phyloP scores from a whole-genome alignment of 2,888 invertebrate species.

The Adineta ricciae region DNA sequence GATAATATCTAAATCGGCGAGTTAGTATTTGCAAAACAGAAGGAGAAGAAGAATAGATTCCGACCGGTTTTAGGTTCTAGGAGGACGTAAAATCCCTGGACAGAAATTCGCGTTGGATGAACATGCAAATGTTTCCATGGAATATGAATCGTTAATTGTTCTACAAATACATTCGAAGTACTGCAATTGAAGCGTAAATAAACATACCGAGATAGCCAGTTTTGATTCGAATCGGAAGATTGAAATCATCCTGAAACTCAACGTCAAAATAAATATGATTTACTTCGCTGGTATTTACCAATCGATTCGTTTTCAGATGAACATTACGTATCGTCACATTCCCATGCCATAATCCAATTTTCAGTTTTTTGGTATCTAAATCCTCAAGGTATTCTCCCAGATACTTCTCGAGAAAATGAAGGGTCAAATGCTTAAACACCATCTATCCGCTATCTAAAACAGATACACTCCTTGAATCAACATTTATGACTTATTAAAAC shows the following conservation, averaged over 20 bases:
- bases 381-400: conserved; percentile 92
- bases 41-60: background rate
- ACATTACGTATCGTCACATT: conserved; percentile 83
- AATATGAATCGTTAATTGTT: conserved; percentile 78
- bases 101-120: conserved; percentile 76
- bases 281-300: conserved; percentile 42
- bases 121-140: conserved; percentile 95
- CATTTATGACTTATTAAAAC: no score
- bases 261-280: background rate
- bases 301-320: conserved; percentile 62
- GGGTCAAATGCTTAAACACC: conserved; percentile 88
- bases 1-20: no score
- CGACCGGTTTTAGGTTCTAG: conserved; percentile 63
- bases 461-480: no score
- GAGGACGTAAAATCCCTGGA: conserved; percentile 78
- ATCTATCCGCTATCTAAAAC: conserved; percentile 57
- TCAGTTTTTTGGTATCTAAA: conserved; percentile 81
- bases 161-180: conserved; percentile 53
- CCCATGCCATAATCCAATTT: conserved; percentile 96
- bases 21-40: no score
- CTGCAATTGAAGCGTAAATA: background rate
- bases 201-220: conserved; percentile 78
- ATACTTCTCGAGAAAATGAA: conserved; percentile 80
- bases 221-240: conserved; percentile 80
- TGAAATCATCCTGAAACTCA: conserved; percentile 62